These are phyloP conservation scores for Trisateles emortualis DNA, from an alignment of 2,888 invertebrate species.

Conservation along the genomic window DNA sequence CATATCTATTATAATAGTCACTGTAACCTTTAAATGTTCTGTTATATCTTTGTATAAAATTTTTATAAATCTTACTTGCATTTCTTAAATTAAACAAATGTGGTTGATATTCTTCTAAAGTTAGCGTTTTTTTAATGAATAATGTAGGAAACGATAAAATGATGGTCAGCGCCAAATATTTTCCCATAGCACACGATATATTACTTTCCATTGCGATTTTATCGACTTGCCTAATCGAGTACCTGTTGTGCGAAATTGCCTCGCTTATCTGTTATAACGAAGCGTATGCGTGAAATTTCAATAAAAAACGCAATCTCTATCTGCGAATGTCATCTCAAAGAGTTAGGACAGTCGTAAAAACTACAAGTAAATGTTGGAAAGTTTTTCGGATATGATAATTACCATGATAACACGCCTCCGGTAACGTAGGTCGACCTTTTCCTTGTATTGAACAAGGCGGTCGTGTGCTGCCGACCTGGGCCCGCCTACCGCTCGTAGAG, in stretches of 20 bases:
- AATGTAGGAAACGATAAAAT: constrained; percentile 8
- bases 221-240: constrained; percentile 31
- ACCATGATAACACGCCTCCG: constrained; percentile 59
- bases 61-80: constrained; percentile 44
- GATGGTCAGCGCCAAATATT: constrained; percentile 22
- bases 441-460: constrained; percentile 50
- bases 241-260: constrained; percentile 37
- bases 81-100: constrained; percentile 47
- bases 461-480: constrained; percentile 41
- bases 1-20: constrained; percentile 59
- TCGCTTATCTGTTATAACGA: constrained; percentile 12
- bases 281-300: constrained; percentile 53
- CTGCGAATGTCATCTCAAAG: constrained; percentile 36
- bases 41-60: constrained; percentile 50
- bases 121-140: neutral
- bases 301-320: constrained; percentile 46
- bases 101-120: constrained; percentile 2
- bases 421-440: constrained; percentile 65
- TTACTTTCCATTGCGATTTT: neutral
- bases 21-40: constrained; percentile 51
- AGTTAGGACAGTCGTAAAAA: constrained; percentile 49
- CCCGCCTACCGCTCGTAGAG: constrained; percentile 50
- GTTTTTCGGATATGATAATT: constrained; percentile 63
- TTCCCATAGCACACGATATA: constrained; percentile 32
- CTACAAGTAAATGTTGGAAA: constrained; percentile 48